Evolutionary conservation across 1,140 invertebrate genomes (phyloP).

Genomic region (Orchesella cincta): DNA sequence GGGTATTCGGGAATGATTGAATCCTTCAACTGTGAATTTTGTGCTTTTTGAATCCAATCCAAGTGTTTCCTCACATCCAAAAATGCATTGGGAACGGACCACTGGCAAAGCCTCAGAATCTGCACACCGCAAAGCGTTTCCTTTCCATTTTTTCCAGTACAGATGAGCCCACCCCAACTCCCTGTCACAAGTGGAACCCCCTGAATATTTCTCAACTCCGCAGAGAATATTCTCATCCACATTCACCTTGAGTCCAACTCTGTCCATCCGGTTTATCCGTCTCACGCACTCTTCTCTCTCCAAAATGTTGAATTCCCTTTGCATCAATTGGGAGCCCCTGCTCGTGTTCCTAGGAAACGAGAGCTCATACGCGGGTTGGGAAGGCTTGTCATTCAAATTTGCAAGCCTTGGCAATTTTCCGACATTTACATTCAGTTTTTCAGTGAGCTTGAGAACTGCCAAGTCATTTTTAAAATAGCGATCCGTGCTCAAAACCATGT

Average conservation of each 20-base stretch:
- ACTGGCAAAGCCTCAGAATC: background rate
- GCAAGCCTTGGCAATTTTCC: background rate
- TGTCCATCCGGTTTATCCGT: background rate
- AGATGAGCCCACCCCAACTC: slow-evolving; percentile 1
- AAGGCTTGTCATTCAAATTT: background rate
- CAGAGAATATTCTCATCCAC: background rate
- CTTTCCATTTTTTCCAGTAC: background rate
- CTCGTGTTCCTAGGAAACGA: background rate
- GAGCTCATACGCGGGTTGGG: background rate
- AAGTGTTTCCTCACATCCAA: background rate
- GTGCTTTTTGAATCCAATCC: too few species aligned
- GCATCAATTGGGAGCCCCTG: background rate
- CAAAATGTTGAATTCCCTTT: slow-evolving; percentile 7
- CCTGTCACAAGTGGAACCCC: slow-evolving; percentile 1
- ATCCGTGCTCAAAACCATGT: background rate
- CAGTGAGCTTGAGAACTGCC: background rate
- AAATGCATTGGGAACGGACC: background rate
- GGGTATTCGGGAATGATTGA: too few species aligned
- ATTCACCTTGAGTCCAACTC: background rate
- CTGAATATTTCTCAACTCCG: background rate
- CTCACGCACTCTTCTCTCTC: background rate
- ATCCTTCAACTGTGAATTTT: too few species aligned
- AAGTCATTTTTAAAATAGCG: background rate
- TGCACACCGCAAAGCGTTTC: background rate
- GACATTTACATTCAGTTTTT: background rate